Conservation (phyloP, 64 coral and sea anemone genomes). For the Orbicella faveolata region DNA sequence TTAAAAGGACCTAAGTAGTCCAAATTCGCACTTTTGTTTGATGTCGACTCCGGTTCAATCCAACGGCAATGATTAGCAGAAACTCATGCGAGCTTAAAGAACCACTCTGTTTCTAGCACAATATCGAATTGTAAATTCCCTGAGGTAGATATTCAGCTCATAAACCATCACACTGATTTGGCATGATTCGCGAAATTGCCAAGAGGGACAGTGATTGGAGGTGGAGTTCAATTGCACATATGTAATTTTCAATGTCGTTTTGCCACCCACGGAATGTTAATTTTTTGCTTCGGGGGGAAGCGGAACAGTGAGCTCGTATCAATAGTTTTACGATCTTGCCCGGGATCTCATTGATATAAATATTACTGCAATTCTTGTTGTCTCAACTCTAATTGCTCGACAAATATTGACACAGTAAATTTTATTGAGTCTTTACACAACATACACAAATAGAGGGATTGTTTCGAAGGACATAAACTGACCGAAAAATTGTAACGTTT, state of each 20-base stretch:
- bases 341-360: constrained; percentile 18
- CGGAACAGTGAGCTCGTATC: background rate
- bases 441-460: constrained; percentile 46
- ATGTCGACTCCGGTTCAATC: constrained; percentile 3
- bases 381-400: constrained; percentile 45
- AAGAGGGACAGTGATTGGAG: background rate
- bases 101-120: background rate
- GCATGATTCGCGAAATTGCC: constrained; percentile 5
- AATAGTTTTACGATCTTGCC: background rate
- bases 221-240: background rate
- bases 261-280: constrained; percentile 14
- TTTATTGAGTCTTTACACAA: constrained; percentile 44
- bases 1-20: constrained; percentile 75
- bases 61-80: constrained; percentile 30
- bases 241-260: background rate
- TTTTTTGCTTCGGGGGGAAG: background rate
- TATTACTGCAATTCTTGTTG: constrained; percentile 1
- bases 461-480: constrained; percentile 38
- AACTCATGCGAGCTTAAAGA: background rate
- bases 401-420: constrained; percentile 54
- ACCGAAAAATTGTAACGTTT: constrained; percentile 9
- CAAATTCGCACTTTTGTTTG: constrained; percentile 88
- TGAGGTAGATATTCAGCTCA: constrained; percentile 10
- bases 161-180: constrained; percentile 1
- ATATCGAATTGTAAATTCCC: constrained; percentile 37